Evolutionary conservation across 2,113 vertebrate species (phyloP), one percentile per base, ranked within the genome.

Genomic region (Chascanopsetta lugubris): DNA sequence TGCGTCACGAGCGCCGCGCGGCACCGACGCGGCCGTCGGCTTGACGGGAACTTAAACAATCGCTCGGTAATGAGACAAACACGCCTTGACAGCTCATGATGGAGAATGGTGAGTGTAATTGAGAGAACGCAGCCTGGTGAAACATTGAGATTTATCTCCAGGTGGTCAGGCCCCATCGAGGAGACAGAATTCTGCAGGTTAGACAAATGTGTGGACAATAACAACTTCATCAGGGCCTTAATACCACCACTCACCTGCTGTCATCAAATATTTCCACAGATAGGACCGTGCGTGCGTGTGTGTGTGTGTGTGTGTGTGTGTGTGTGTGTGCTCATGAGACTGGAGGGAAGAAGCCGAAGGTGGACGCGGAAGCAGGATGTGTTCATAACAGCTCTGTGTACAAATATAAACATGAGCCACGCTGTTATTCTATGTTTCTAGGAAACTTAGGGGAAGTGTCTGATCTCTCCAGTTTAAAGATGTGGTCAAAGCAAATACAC

Each of bases 61-160:
- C 69, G 83, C 71, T 86, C 83, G 57, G 72, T 86, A 89, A 88
- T 83, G 86, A 88, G 79, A 83, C 80, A 89, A 88, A 90, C 72
- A 79, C 24, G 74, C 66, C 81, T 82, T 85, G 86, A 80, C 85
- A 81, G 75, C 48, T 80, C 66, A 59, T 85, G 72, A 84, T 87
- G 63, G 80, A 85, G 75, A 83, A 72, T 45, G 67, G 70, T n/a
- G 47, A 29, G 64, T n/a, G 60, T 83, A 79, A 85, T 60, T 69
- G 69, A 83, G 63, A 59, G 56, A 82, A 83, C 27, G 50, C 56
- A 49, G 69, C 59, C 78, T 66, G 34, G 48, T 61, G 69, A 82
- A 85, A 84, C 71, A 64, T 47, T 53, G 51, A 70, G 72, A 84
- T 86, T 79, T 61, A 86, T 88, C 67, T 84, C 9, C 20, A 60